Evolutionary conservation across 2,888 invertebrate species (phyloP).

Genomic region (Camponotus fellah): DNA sequence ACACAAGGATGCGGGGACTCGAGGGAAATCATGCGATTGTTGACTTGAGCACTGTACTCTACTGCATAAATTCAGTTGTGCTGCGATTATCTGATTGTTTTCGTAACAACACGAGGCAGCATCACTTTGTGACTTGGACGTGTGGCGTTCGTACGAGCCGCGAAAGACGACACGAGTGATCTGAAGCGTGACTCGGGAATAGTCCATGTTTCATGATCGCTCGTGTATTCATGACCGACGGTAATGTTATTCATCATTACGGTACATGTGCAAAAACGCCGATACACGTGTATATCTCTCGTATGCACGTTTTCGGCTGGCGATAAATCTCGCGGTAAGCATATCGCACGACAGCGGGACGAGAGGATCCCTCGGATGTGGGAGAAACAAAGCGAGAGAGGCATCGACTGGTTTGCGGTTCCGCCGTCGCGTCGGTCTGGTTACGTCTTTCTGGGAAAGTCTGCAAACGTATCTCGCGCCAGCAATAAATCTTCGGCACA

Average conservation of each 20-base stretch:
- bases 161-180: neutral
- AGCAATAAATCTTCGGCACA: slow-evolving; percentile 84
- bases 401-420: slow-evolving; percentile 54
- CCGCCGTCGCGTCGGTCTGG: slow-evolving; percentile 62
- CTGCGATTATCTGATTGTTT: slow-evolving; percentile 80
- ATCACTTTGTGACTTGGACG: slow-evolving; percentile 59
- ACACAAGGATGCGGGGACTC: slow-evolving; percentile 64
- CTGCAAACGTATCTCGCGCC: slow-evolving; percentile 63
- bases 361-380: slow-evolving; percentile 5
- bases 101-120: slow-evolving; percentile 77
- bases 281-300: neutral
- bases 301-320: neutral
- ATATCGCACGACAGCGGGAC: neutral
- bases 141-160: neutral
- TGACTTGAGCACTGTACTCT: slow-evolving; percentile 65
- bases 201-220: neutral
- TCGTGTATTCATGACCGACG: neutral
- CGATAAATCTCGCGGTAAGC: slow-evolving; percentile 17
- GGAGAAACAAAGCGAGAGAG: slow-evolving; percentile 59
- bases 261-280: neutral
- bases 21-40: slow-evolving; percentile 70
- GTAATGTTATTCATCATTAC: neutral
- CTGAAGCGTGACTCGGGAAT: neutral
- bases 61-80: slow-evolving; percentile 63
- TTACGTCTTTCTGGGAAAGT: slow-evolving; percentile 82